Conservation (phyloP, 2,113 vertebrate genomes). For the Channa maculata region DNA sequence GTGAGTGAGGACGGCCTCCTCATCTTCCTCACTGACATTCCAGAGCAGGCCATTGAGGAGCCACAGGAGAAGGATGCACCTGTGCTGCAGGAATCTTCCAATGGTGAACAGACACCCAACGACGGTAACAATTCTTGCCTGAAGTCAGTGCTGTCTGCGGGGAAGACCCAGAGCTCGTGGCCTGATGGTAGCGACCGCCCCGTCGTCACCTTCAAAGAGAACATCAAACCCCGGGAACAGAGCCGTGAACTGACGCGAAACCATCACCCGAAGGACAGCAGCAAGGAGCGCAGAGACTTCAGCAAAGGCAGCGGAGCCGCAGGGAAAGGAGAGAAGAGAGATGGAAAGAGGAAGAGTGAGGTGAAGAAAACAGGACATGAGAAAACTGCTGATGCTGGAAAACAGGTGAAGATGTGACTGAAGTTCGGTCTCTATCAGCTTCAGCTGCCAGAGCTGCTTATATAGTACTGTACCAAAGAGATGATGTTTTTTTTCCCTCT, state of each 20-base stretch:
- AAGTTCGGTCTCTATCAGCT: too few species aligned
- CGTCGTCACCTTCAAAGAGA: conserved; percentile 97
- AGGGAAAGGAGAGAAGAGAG: conserved; percentile 91
- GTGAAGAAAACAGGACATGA: conserved; percentile 88
- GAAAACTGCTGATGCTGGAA: conserved; percentile 86
- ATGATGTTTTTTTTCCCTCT: neutral
- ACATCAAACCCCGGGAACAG: conserved; percentile 93
- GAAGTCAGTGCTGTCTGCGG: conserved; percentile 92
- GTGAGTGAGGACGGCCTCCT: conserved; percentile 91
- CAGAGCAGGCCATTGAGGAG: conserved; percentile 91
- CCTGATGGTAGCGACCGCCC: conserved; percentile 90
- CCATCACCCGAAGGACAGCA: conserved; percentile 87
- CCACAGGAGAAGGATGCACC: conserved; percentile 90
- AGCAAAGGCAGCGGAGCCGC: conserved; percentile 83
- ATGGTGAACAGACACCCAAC: conserved; percentile 83
- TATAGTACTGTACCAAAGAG: too few species aligned
- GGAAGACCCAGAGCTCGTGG: conserved; percentile 88
- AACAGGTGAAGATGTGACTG: conserved; percentile 83
- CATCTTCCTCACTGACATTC: conserved; percentile 93
- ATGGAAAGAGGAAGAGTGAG: conserved; percentile 93
- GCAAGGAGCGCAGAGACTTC: conserved; percentile 88
- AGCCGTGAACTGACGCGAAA: conserved; percentile 86
- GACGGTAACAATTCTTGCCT: conserved; percentile 87
- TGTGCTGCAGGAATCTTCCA: conserved; percentile 89
- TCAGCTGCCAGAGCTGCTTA: too few species aligned